A percentile compares a stretch with the other conserved stretches of the same genome.
These are phyloP conservation scores for Ornithoptera priamus DNA, from an alignment of 2,888 invertebrate species.

Conservation along the genomic window DNA sequence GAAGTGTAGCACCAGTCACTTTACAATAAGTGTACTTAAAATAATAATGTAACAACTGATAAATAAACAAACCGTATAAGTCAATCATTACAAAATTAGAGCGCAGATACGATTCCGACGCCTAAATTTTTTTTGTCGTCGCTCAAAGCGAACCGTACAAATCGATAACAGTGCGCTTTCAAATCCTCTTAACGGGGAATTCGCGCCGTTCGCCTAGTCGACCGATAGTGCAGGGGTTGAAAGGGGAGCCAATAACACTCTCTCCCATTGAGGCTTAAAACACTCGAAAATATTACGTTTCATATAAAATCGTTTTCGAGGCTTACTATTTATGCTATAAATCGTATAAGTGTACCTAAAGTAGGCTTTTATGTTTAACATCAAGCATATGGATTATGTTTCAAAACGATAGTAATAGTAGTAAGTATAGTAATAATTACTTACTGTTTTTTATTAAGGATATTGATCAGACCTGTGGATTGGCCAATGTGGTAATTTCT, in stretches of 20 bases:
- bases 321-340: not conserved
- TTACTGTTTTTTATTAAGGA: slow-evolving; percentile 10
- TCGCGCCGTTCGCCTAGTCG: not conserved
- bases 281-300: not conserved
- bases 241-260: not conserved
- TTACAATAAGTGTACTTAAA: too few relatives aligned
- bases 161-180: not conserved
- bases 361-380: not conserved
- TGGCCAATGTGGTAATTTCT: not conserved
- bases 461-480: not conserved
- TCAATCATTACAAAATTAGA: not conserved
- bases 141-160: not conserved
- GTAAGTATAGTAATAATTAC: not conserved
- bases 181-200: not conserved
- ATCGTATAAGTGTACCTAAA: not conserved
- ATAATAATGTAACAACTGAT: too few relatives aligned
- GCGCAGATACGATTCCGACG: not conserved
- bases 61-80: not conserved
- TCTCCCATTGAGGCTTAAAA: not conserved
- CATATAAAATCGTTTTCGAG: not conserved
- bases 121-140: not conserved
- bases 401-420: not conserved
- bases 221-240: not conserved
- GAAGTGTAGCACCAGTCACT: too few relatives aligned
- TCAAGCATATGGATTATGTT: not conserved